A percentile compares a stretch with the other conserved stretches of the same genome.
These are phyloP conservation scores for Poeciliopsis turrubarensis DNA, from an alignment of 2,113 vertebrate genomes.

Conservation along the genomic window DNA sequence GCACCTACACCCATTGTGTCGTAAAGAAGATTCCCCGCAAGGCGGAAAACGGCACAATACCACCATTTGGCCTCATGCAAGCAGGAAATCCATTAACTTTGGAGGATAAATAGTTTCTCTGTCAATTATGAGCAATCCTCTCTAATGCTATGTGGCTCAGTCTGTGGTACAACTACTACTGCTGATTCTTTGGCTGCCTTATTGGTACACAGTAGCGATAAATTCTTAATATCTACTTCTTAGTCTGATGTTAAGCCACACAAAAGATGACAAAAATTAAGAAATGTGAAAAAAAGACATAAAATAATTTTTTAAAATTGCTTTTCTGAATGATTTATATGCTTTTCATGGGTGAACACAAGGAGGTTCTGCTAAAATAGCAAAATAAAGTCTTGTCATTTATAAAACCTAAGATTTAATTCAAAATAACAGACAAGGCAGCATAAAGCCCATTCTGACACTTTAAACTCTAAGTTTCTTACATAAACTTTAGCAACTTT, in stretches of 20 bases:
- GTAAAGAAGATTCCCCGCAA: neutral
- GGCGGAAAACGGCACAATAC: neutral
- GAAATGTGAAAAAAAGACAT: neutral
- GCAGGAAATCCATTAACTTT: neutral
- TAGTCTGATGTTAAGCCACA: neutral
- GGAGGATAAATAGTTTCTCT: neutral
- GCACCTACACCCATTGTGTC: neutral
- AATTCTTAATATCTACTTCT: too few relatives aligned
- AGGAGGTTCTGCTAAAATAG: neutral
- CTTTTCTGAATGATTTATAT: neutral
- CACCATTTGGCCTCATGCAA: neutral
- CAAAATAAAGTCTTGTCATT: neutral
- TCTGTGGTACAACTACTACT: neutral
- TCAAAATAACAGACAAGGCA: constrained; percentile 6
- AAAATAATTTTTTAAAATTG: neutral
- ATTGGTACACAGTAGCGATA: neutral
- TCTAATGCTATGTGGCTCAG: neutral
- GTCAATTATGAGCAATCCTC: neutral
- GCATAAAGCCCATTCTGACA: neutral
- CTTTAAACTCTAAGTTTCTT: constrained; percentile 59
- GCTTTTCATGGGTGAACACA: neutral
- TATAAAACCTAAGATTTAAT: neutral
- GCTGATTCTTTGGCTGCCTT: neutral
- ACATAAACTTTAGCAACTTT: constrained; percentile 40
- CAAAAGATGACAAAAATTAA: neutral